Evolutionary conservation across 2,888 invertebrate species (phyloP).

Genomic region (Dasypolia templi): DNA sequence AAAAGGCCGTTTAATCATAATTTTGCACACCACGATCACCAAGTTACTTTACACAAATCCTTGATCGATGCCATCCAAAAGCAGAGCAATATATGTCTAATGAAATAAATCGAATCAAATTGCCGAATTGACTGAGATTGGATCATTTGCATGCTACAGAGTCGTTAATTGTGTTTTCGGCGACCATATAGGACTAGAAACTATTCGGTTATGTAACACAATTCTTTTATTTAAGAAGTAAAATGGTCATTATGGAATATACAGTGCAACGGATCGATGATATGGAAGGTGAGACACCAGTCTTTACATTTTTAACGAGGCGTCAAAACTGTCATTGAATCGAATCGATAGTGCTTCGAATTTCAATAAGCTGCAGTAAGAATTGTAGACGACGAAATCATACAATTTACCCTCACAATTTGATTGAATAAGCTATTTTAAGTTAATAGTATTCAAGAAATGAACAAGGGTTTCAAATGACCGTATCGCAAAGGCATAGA

Average conservation of each 20-base stretch:
- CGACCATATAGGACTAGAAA: constrained; percentile 53
- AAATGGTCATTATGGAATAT: background rate
- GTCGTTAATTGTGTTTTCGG: constrained; percentile 58
- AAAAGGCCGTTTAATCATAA: constrained; percentile 31
- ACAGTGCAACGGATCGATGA: constrained; percentile 1
- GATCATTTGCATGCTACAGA: constrained; percentile 60
- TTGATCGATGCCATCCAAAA: constrained; percentile 29
- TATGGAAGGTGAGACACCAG: constrained; percentile 1
- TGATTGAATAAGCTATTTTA: constrained; percentile 1
- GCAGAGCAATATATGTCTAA: constrained; percentile 52
- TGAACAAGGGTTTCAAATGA: constrained; percentile 10
- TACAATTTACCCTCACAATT: constrained; percentile 1
- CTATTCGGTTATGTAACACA: constrained; percentile 33
- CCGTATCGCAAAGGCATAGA: background rate
- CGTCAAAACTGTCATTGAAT: background rate
- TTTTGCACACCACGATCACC: constrained; percentile 22
- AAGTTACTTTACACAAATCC: constrained; percentile 34
- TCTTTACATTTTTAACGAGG: constrained; percentile 28
- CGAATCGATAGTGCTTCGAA: background rate
- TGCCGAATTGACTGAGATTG: constrained; percentile 58
- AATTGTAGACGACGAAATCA: background rate
- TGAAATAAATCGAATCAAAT: constrained; percentile 66
- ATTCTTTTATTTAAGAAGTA: constrained; percentile 40
- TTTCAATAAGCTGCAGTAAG: background rate
- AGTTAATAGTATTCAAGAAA: constrained; percentile 16